Evolutionary conservation across 2,888 invertebrate species (phyloP).

Genomic region (Eilema depressum): DNA sequence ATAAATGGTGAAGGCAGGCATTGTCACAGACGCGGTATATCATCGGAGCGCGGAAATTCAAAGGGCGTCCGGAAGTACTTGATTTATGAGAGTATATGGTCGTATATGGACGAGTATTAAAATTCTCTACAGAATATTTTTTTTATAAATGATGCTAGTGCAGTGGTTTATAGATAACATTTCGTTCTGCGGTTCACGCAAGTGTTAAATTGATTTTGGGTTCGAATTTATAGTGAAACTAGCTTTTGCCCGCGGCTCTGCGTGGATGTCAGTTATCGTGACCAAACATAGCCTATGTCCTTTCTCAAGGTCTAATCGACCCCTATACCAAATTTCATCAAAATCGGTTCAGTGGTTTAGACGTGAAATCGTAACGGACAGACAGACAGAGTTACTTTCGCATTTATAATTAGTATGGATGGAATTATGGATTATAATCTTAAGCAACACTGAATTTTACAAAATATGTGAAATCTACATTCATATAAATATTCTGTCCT

Average conservation of each 20-base stretch:
- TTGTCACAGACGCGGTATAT: conserved; percentile 80
- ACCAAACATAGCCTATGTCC: no score
- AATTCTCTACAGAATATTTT: conserved; percentile 82
- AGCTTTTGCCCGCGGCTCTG: no score
- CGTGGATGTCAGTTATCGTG: no score
- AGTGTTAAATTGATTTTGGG: not conserved
- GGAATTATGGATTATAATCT: not conserved
- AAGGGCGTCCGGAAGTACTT: conserved; percentile 82
- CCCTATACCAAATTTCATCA: no score
- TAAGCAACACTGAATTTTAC: not conserved
- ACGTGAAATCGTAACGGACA: no score
- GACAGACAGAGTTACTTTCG: no score
- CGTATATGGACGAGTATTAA: conserved; percentile 78
- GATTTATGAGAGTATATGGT: conserved; percentile 80
- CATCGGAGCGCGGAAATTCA: conserved; percentile 79
- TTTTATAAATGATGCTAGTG: conserved; percentile 62
- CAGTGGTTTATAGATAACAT: conserved; percentile 42
- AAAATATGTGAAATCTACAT: not conserved
- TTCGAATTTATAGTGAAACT: not conserved
- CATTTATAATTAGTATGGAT: no score
- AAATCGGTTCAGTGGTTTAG: no score
- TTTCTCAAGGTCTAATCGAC: no score
- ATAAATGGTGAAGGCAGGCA: conserved; percentile 75
- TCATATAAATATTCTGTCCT: no score
- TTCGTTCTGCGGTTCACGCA: not conserved